These are phyloP conservation scores for Salvelinus namaycush DNA, from an alignment of 2,113 vertebrate genomes.

Conservation along the genomic window DNA sequence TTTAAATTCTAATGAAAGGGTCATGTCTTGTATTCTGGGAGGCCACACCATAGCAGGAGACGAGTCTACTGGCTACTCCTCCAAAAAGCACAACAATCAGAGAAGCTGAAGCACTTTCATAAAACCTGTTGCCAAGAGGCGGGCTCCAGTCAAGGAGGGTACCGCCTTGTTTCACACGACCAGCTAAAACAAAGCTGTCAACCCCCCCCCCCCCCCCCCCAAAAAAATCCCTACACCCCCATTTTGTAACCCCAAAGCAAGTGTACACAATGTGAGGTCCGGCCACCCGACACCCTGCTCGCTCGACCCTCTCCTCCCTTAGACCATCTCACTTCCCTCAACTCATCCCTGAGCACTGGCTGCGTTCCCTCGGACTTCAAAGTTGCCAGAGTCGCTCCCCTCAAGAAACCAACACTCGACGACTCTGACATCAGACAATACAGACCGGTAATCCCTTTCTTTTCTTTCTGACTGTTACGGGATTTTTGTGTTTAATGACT, in stretches of 20 bases:
- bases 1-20: background rate
- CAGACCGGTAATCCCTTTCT: no score
- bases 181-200: background rate
- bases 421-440: no score
- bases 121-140: no score
- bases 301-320: no score
- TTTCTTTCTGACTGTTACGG: no score
- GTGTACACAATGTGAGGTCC: background rate
- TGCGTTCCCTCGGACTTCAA: no score
- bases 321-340: no score
- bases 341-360: no score
- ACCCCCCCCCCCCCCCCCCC: background rate
- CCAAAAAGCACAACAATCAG: background rate
- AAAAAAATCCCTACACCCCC: no score
- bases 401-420: no score
- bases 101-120: background rate
- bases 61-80: background rate
- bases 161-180: background rate
- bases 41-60: slow-evolving; percentile 5
- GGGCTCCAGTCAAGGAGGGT: background rate
- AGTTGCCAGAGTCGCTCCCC: no score
- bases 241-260: background rate
- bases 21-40: background rate
- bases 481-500: no score
- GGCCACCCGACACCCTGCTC: background rate